Percentiles rank a stretch among this genome's conserved stretches.
Conservation (phyloP, 2,797 vertebrate genomes). For the Artibeus lituratus region DNA sequence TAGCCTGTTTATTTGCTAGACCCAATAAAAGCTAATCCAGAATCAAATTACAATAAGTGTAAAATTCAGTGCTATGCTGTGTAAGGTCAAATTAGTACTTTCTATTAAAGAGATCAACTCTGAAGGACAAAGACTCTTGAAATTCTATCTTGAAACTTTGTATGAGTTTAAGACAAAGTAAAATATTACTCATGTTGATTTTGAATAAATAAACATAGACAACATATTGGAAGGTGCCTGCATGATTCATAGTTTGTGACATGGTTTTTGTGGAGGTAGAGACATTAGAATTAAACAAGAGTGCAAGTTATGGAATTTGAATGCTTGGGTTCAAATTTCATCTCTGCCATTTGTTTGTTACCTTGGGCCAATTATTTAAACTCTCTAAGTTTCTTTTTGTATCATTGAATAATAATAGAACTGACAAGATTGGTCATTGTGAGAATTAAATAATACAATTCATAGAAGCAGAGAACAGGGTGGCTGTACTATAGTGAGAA, state of each 20-base stretch:
- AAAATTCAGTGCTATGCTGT: slow-evolving; percentile 28
- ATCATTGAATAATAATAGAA: background rate
- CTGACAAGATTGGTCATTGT: background rate
- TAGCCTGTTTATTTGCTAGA: slow-evolving; percentile 49
- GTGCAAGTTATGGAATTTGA: background rate
- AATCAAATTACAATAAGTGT: slow-evolving; percentile 60
- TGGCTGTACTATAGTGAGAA: background rate
- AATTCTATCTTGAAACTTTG: slow-evolving; percentile 6
- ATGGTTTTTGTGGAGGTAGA: rapidly evolving
- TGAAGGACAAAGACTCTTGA: slow-evolving; percentile 20
- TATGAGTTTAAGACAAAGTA: slow-evolving; percentile 24
- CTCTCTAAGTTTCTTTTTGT: background rate
- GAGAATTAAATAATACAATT: background rate
- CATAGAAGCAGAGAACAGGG: background rate
- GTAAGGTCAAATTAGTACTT: slow-evolving; percentile 46
- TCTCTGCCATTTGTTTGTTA: background rate
- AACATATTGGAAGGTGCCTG: background rate
- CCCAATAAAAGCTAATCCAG: slow-evolving; percentile 31
- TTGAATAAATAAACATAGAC: background rate
- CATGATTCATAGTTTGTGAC: background rate
- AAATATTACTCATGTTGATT: slow-evolving; percentile 1
- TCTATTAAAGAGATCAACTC: slow-evolving; percentile 38
- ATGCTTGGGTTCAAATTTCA: background rate
- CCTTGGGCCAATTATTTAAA: background rate
- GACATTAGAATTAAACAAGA: background rate